Evolutionary conservation across 2,888 invertebrate genomes (phyloP).

Genomic region (Harpalus rubripes): DNA sequence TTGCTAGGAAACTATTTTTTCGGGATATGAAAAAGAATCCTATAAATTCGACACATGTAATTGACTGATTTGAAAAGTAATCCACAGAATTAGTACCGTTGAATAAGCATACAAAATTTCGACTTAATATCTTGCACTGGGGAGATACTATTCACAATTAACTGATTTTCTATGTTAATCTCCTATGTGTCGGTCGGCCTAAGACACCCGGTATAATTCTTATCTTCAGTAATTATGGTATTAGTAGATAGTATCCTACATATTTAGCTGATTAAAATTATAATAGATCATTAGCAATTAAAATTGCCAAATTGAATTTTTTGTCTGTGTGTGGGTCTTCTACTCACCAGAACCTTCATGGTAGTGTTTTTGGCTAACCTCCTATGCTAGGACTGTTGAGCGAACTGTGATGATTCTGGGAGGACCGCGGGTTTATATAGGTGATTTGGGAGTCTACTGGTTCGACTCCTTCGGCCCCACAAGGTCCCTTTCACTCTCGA

Average conservation of each 20-base stretch:
- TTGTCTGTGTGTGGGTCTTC: conserved; percentile 21
- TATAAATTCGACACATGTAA: too few relatives aligned
- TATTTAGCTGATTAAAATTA: conserved; percentile 6
- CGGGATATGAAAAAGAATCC: too few relatives aligned
- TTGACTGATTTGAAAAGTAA: too few relatives aligned
- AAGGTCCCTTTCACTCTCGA: conserved; percentile 67
- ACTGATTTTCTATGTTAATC: too few relatives aligned
- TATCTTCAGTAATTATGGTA: not conserved
- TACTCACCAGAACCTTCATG: conserved; percentile 72
- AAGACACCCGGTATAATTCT: too few relatives aligned
- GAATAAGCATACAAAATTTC: too few relatives aligned
- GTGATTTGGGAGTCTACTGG: conserved; percentile 50
- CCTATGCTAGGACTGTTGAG: conserved; percentile 67
- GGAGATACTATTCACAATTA: too few relatives aligned
- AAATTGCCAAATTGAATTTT: conserved; percentile 5
- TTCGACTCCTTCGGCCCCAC: conserved; percentile 61
- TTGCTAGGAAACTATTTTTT: too few relatives aligned
- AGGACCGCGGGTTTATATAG: conserved; percentile 64
- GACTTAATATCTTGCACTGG: too few relatives aligned
- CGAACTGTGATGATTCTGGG: conserved; percentile 64
- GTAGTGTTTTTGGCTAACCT: conserved; percentile 66
- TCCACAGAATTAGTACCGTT: too few relatives aligned
- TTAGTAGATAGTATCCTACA: conserved; percentile 5
- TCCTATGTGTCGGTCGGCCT: too few relatives aligned
- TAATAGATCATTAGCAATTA: conserved; percentile 10